These are phyloP conservation scores for Apteryx mantelli DNA, from an alignment of 2,113 vertebrate genomes.

Conservation along the genomic window DNA sequence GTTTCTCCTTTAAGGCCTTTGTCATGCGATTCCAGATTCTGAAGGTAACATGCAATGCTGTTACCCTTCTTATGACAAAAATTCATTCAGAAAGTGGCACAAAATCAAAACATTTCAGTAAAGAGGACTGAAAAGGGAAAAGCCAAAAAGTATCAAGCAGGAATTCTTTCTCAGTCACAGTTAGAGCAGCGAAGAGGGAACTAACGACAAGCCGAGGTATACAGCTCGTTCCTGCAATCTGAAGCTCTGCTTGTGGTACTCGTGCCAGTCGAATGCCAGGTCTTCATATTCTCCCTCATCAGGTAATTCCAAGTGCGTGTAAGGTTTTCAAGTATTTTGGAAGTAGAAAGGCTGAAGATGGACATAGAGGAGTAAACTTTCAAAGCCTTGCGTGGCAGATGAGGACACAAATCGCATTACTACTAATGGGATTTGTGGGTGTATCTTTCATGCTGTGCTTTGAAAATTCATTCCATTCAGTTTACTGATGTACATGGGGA, in stretches of 20 bases:
- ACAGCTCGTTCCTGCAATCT: background rate
- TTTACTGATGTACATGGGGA: slow-evolving; percentile 42
- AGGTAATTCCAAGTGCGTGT: background rate
- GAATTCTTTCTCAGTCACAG: background rate
- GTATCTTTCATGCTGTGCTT: slow-evolving; percentile 69
- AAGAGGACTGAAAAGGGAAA: background rate
- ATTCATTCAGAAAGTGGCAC: slow-evolving; percentile 20
- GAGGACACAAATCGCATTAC: slow-evolving; percentile 72
- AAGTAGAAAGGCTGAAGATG: slow-evolving; percentile 37
- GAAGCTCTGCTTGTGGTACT: background rate
- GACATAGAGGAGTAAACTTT: slow-evolving; percentile 59
- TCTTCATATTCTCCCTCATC: background rate
- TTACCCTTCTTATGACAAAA: slow-evolving; percentile 58
- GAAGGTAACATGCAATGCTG: slow-evolving; percentile 55
- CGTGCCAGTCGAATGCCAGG: background rate
- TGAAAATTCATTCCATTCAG: slow-evolving; percentile 73
- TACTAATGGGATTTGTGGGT: slow-evolving; percentile 73
- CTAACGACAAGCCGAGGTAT: background rate
- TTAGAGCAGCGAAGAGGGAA: background rate
- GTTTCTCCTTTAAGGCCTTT: slow-evolving; percentile 67
- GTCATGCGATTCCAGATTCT: slow-evolving; percentile 60
- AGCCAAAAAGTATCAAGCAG: background rate
- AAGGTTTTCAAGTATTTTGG: slow-evolving; percentile 52
- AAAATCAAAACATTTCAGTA: slow-evolving; percentile 59
- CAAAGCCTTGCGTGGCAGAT: slow-evolving; percentile 54